phyloP scores from a whole-genome alignment of 2,797 vertebrate genomes.

The Sternotherus odoratus region DNA sequence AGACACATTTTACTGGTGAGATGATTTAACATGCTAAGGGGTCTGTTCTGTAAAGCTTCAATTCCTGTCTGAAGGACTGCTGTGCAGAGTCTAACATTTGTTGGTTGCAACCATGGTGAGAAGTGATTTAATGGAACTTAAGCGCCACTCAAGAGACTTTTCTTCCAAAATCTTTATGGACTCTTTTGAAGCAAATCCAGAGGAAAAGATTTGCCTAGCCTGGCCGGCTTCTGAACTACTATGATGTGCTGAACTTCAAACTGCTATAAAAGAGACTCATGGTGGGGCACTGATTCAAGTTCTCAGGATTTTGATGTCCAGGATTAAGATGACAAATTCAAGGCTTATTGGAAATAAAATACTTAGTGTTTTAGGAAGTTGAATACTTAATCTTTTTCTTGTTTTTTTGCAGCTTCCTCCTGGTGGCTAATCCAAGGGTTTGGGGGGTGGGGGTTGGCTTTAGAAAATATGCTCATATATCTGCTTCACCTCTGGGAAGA shows the following conservation, averaged over 20 bases:
- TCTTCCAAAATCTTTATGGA: not conserved
- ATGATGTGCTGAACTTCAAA: not conserved
- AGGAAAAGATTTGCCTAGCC: not conserved
- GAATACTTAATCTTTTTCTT: not conserved
- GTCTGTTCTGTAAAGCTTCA: slow-evolving; percentile 29
- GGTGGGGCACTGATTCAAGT: accelerated
- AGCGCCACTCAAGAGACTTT: slow-evolving; percentile 20
- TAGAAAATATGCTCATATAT: not conserved
- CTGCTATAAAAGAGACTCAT: accelerated
- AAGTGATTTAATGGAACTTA: slow-evolving; percentile 22
- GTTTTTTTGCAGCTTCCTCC: not conserved
- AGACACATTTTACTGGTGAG: not conserved
- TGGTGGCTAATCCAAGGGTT: not conserved
- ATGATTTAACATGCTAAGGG: not conserved
- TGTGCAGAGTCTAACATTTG: not conserved
- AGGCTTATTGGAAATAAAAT: not conserved
- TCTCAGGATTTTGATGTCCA: accelerated
- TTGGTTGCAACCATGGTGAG: slow-evolving; percentile 19
- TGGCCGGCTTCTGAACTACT: not conserved
- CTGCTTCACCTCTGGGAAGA: not conserved
- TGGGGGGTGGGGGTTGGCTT: not conserved
- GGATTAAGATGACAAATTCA: not conserved
- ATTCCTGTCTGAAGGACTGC: slow-evolving; percentile 1
- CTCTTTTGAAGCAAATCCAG: not conserved
- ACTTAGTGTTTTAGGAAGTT: not conserved